Evolutionary conservation across 2,888 invertebrate species (phyloP).

Genomic region (Stramonita haemastoma): DNA sequence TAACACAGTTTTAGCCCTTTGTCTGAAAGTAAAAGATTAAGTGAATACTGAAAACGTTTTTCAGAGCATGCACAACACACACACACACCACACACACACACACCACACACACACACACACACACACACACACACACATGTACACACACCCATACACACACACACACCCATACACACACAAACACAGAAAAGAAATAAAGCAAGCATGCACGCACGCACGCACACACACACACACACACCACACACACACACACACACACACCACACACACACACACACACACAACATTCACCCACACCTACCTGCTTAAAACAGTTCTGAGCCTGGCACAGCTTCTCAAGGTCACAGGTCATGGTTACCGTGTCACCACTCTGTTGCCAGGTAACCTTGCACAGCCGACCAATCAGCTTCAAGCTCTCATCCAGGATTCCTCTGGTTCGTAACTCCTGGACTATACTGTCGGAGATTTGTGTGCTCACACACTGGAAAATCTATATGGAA

Average conservation of each 20-base stretch:
- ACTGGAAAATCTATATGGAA: slow-evolving; percentile 54
- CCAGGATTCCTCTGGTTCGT: slow-evolving; percentile 43
- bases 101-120: background rate
- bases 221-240: background rate
- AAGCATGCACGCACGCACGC: background rate
- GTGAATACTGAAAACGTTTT: too few relatives aligned
- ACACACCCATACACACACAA: too few relatives aligned
- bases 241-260: slow-evolving; percentile 11
- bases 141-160: background rate
- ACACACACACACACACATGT: background rate
- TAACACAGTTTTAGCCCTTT: too few relatives aligned
- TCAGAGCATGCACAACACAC: too few relatives aligned
- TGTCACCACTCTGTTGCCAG: slow-evolving; percentile 37
- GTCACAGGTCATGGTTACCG: slow-evolving; percentile 27
- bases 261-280: background rate
- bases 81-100: background rate
- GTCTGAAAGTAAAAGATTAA: too few relatives aligned
- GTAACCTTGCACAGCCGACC: slow-evolving; percentile 51
- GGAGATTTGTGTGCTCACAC: slow-evolving; percentile 55
- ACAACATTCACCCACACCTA: background rate
- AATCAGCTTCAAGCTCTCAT: slow-evolving; percentile 53
- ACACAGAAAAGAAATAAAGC: background rate
- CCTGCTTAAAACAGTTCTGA: slow-evolving; percentile 30
- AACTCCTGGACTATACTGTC: slow-evolving; percentile 35
- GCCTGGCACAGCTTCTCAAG: slow-evolving; percentile 24